These are phyloP conservation scores for Aplysia californica DNA, from an alignment of 1,140 invertebrate genomes.

Conservation along the genomic window DNA sequence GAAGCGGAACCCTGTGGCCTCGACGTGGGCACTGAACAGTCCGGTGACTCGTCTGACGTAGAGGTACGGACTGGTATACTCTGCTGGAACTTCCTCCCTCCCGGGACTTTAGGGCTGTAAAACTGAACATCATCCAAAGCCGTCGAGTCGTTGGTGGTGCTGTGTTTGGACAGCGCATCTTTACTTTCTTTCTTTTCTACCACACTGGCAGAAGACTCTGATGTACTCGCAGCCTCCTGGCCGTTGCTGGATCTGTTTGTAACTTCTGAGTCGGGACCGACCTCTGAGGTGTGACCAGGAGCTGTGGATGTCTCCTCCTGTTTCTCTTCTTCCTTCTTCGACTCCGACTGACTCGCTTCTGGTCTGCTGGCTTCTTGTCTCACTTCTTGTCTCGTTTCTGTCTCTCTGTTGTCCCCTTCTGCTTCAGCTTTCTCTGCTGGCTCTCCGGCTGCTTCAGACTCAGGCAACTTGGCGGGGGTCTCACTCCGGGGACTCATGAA, in stretches of 20 bases:
- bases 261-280: neutral
- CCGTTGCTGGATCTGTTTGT: neutral
- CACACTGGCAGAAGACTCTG: neutral
- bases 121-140: constrained; percentile 1
- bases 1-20: neutral
- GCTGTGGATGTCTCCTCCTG: neutral
- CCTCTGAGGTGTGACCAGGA: neutral
- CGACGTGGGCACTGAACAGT: neutral
- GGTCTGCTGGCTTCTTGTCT: neutral
- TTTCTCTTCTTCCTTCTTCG: neutral
- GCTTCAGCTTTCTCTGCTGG: neutral
- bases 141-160: neutral
- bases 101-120: neutral
- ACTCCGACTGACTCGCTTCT: neutral
- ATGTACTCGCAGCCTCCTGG: too few relatives aligned
- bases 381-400: neutral
- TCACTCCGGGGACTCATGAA: too few relatives aligned
- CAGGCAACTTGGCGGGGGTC: constrained; percentile 46
- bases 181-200: too few relatives aligned
- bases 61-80: neutral
- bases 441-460: neutral
- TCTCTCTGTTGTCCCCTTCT: neutral
- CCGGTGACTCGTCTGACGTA: neutral
- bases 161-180: neutral
- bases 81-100: neutral